Conservation (phyloP, 2,797 vertebrate species). For the Sebastes trivittatus region DNA sequence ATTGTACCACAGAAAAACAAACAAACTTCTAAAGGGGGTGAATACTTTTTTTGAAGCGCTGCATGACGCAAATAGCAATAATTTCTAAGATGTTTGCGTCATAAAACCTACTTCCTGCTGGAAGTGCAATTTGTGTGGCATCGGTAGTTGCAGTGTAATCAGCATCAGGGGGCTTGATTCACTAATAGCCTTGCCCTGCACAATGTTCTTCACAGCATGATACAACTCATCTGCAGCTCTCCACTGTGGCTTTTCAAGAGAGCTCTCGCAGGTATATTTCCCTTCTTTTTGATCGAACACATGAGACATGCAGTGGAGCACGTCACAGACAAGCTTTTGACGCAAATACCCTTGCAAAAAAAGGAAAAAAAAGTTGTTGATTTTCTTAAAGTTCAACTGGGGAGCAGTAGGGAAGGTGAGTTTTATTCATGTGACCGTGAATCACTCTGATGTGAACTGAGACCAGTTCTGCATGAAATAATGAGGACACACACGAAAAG, state of each 20-base stretch:
- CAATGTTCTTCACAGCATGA: constrained; percentile 19
- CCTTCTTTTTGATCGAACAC: background rate
- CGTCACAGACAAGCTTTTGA: background rate
- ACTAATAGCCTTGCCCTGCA: background rate
- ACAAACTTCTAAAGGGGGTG: background rate
- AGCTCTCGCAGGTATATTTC: background rate
- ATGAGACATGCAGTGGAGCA: background rate
- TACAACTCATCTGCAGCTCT: constrained; percentile 7
- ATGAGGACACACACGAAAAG: background rate
- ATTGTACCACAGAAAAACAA: background rate
- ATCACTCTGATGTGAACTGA: background rate
- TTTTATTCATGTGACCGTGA: background rate
- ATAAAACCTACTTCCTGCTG: background rate
- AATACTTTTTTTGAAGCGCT: background rate
- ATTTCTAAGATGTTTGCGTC: background rate
- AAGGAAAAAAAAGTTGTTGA: background rate
- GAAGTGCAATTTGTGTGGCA: constrained; percentile 1
- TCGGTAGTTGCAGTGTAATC: constrained; percentile 9
- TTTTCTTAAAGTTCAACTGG: background rate
- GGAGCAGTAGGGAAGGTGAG: background rate
- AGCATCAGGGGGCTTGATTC: constrained; percentile 4
- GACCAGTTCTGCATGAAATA: constrained; percentile 6
- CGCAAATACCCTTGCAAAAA: background rate
- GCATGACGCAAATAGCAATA: background rate
- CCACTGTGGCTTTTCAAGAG: background rate